Conservation (phyloP, 2,797 vertebrate species). For the Chrysocyon brachyurus region DNA sequence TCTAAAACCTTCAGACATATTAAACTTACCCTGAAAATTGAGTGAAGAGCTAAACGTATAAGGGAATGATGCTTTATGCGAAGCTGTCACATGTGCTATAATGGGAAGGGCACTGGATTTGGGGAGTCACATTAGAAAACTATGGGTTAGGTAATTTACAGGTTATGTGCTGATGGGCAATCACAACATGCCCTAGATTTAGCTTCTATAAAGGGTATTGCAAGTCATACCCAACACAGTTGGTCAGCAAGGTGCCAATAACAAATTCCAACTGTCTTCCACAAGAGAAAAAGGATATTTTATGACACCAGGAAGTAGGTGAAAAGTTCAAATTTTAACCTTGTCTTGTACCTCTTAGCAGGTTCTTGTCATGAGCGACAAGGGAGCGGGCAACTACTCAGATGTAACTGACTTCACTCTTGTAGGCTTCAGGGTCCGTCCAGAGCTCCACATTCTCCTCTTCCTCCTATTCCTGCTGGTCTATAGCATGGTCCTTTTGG, state of each 20-base stretch:
- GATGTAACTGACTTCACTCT: slow-evolving; percentile 70
- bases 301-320: not conserved
- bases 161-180: not conserved
- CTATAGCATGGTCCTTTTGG: slow-evolving; percentile 28
- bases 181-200: not conserved
- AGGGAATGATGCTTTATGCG: not conserved
- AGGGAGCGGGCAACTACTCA: not conserved
- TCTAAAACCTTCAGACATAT: not conserved
- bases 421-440: slow-evolving; percentile 26
- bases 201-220: not conserved
- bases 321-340: slow-evolving; percentile 29
- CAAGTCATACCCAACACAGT: not conserved
- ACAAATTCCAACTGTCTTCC: not conserved
- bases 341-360: not conserved
- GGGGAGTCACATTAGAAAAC: not conserved
- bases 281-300: not conserved
- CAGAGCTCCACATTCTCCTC: not conserved
- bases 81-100: not conserved
- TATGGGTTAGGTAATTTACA: not conserved
- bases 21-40: not conserved
- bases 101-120: not conserved
- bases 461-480: slow-evolving; percentile 49
- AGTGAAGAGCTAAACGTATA: not conserved
- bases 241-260: not conserved
- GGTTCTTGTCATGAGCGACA: slow-evolving; percentile 21